phyloP scores from a whole-genome alignment of 2,113 vertebrate genomes.

The Antechinus flavipes region DNA sequence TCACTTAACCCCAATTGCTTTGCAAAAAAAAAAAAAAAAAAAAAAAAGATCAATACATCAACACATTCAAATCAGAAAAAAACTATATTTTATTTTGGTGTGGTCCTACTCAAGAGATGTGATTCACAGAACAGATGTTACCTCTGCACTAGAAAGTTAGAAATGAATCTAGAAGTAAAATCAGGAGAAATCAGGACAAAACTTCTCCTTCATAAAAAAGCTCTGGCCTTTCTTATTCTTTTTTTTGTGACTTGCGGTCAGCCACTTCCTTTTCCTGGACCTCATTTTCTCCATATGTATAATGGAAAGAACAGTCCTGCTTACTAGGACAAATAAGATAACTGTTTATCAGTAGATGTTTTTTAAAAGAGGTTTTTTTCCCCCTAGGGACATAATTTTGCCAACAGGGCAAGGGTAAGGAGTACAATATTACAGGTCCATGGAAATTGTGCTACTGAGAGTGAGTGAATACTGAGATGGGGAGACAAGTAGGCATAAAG shows the following conservation, averaged over 20 bases:
- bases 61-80: neutral
- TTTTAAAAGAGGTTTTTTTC: neutral
- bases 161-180: neutral
- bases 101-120: neutral
- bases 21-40: no score
- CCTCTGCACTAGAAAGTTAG: neutral
- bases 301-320: neutral
- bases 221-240: neutral
- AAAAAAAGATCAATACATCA: neutral
- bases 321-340: neutral
- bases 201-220: no score
- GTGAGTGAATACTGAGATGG: neutral
- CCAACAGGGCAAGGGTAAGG: neutral
- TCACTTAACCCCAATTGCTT: neutral
- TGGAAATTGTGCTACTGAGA: neutral
- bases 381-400: neutral
- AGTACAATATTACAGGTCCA: neutral
- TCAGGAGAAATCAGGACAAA: no score
- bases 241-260: neutral
- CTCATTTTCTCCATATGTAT: neutral
- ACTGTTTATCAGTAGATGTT: neutral
- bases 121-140: neutral
- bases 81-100: neutral
- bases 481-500: neutral
- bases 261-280: neutral